Evolutionary conservation across 2,888 invertebrate species (phyloP).

Genomic region (Pyralis farinalis): DNA sequence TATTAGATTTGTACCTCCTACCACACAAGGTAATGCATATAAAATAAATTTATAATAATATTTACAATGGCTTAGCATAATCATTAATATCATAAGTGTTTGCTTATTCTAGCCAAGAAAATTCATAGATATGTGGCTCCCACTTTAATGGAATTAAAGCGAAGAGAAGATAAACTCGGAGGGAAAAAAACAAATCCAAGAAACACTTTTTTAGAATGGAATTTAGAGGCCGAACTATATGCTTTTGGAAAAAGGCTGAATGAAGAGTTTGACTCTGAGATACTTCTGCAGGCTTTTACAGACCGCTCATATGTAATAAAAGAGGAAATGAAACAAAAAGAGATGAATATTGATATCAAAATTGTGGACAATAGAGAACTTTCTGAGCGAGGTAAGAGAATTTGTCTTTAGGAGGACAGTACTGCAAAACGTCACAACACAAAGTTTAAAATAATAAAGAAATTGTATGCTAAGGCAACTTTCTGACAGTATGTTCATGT

Average conservation of each 20-base stretch:
- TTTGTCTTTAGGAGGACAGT: too few relatives aligned
- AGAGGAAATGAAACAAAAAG: conserved; percentile 85
- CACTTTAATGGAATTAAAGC: conserved; percentile 82
- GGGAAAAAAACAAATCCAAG: conserved; percentile 75
- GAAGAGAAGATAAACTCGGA: conserved; percentile 79
- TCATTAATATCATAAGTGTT: too few relatives aligned
- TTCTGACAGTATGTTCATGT: too few relatives aligned
- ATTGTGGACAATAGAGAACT: conserved; percentile 86
- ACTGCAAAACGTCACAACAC: too few relatives aligned
- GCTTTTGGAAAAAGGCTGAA: conserved; percentile 92
- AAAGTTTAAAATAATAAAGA: too few relatives aligned
- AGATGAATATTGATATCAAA: conserved; percentile 85
- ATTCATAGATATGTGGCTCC: conserved; percentile 86
- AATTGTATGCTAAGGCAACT: too few relatives aligned
- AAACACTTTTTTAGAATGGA: conserved; percentile 90
- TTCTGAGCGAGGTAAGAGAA: conserved; percentile 77
- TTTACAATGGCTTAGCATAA: too few relatives aligned
- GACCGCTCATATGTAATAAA: conserved; percentile 88
- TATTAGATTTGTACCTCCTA: conserved; percentile 34
- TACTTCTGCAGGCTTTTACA: conserved; percentile 89
- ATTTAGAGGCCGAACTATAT: conserved; percentile 91
- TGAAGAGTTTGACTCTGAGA: conserved; percentile 88
- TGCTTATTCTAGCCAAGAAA: conserved; percentile 48
- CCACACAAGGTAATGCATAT: conserved; percentile 51
- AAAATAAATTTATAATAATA: too few relatives aligned